A percentile compares a stretch with the other conserved stretches of the same genome.
These are phyloP conservation scores for Lycodopsis pacificus DNA, from an alignment of 2,797 vertebrate species.

Conservation along the genomic window DNA sequence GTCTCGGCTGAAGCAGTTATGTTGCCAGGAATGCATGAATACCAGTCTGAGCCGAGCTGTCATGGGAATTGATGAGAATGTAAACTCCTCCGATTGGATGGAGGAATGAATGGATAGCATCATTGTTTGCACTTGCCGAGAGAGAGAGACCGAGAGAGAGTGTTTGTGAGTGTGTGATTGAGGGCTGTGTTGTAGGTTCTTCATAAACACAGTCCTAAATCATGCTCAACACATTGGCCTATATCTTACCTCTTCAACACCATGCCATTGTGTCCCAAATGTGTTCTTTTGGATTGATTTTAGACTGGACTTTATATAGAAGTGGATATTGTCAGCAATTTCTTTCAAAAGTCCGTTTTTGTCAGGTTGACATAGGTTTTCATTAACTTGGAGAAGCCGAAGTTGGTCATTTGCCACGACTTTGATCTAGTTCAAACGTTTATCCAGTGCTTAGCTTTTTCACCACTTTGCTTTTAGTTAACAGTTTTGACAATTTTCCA, in stretches of 20 bases:
- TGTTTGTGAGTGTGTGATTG: constrained; percentile 21
- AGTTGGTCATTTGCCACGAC: not conserved
- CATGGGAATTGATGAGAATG: constrained; percentile 61
- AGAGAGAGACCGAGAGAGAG: not conserved
- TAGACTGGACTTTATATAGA: not conserved
- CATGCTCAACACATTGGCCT: constrained; percentile 26
- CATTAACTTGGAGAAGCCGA: not conserved
- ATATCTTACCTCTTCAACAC: constrained; percentile 17
- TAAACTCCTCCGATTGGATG: constrained; percentile 52
- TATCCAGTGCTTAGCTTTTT: not conserved
- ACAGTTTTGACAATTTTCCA: not conserved
- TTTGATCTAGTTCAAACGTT: not conserved
- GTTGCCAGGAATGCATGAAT: constrained; percentile 66
- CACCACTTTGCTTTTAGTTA: not conserved
- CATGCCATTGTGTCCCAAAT: not conserved
- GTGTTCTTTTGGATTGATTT: not conserved
- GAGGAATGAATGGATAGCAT: constrained; percentile 48
- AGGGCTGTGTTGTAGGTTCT: constrained; percentile 47
- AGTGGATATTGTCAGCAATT: not conserved
- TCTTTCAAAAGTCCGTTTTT: not conserved
- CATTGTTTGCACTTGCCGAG: constrained; percentile 38
- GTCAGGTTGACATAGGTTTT: not conserved
- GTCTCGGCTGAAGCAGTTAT: constrained; percentile 52
- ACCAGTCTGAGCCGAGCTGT: constrained; percentile 51
- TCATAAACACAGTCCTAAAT: constrained; percentile 44